phyloP scores from a whole-genome alignment of 2,113 vertebrate species.

The Apaloderma vittatum region DNA sequence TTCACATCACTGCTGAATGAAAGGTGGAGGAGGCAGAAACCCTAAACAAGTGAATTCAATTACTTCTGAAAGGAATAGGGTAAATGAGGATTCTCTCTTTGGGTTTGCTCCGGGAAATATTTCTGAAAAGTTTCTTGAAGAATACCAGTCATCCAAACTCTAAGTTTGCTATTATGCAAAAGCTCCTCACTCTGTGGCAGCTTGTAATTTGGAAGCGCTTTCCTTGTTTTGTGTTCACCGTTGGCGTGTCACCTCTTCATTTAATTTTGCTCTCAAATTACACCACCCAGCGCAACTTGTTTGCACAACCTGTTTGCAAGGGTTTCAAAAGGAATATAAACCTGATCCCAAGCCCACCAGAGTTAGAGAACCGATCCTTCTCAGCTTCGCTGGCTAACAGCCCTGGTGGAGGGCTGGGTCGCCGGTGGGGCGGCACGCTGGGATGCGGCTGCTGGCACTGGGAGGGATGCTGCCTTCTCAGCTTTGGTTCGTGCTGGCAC shows the following conservation, averaged over 20 bases:
- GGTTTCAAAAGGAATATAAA: slow-evolving; percentile 28
- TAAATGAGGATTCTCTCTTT: slow-evolving; percentile 72
- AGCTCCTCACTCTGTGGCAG: slow-evolving; percentile 20
- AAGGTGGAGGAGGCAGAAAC: slow-evolving; percentile 73
- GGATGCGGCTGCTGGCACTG: neutral
- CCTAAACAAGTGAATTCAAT: slow-evolving; percentile 75
- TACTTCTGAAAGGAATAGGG: slow-evolving; percentile 71
- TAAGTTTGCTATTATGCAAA: slow-evolving; percentile 76
- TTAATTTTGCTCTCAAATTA: slow-evolving; percentile 64
- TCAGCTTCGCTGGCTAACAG: neutral
- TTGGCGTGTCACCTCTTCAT: slow-evolving; percentile 61
- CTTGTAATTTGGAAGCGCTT: slow-evolving; percentile 71
- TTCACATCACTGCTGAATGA: slow-evolving; percentile 25
- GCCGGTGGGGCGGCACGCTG: rapidly evolving
- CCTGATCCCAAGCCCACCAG: neutral
- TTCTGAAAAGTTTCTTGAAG: slow-evolving; percentile 79
- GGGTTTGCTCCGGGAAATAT: slow-evolving; percentile 77
- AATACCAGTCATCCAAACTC: slow-evolving; percentile 73
- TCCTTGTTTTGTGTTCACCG: slow-evolving; percentile 54
- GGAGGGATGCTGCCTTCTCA: neutral
- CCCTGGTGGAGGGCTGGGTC: rapidly evolving
- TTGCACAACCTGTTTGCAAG: neutral
- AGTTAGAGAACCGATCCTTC: neutral
- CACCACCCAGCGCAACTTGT: slow-evolving; percentile 54
- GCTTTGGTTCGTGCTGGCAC: neutral